These are phyloP conservation scores for Carettochelys insculpta DNA, from an alignment of 2,113 vertebrate species.

Conservation along the genomic window DNA sequence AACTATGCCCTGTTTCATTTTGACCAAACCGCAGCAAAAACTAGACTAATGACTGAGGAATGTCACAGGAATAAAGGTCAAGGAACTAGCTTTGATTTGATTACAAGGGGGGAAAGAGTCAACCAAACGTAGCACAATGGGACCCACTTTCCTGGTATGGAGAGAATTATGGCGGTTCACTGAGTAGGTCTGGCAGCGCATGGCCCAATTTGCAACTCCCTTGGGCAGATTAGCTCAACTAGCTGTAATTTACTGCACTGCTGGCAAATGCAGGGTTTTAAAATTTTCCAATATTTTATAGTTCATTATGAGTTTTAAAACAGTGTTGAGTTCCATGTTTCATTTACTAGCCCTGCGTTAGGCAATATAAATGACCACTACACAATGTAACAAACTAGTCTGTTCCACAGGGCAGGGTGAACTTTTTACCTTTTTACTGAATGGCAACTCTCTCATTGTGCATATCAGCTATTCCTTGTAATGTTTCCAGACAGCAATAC, in stretches of 20 bases:
- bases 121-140: fast-evolving
- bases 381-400: neutral
- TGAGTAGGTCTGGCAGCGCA: neutral
- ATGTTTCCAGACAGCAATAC: neutral
- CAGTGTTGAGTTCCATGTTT: slow-evolving; percentile 11
- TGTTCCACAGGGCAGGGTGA: neutral
- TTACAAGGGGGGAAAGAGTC: fast-evolving
- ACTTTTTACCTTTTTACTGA: slow-evolving; percentile 47
- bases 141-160: neutral
- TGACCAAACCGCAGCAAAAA: neutral
- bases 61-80: neutral
- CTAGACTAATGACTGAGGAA: neutral
- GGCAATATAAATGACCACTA: neutral
- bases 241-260: neutral
- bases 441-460: neutral
- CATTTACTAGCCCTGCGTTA: neutral
- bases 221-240: neutral
- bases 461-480: slow-evolving; percentile 3
- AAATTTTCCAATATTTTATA: neutral
- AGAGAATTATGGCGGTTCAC: neutral
- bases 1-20: neutral
- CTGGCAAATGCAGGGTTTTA: neutral
- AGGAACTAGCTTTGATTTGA: neutral
- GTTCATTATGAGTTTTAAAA: neutral
- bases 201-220: neutral